Evolutionary conservation across 2,888 invertebrate species (phyloP).

Genomic region (Thyatira batis): DNA sequence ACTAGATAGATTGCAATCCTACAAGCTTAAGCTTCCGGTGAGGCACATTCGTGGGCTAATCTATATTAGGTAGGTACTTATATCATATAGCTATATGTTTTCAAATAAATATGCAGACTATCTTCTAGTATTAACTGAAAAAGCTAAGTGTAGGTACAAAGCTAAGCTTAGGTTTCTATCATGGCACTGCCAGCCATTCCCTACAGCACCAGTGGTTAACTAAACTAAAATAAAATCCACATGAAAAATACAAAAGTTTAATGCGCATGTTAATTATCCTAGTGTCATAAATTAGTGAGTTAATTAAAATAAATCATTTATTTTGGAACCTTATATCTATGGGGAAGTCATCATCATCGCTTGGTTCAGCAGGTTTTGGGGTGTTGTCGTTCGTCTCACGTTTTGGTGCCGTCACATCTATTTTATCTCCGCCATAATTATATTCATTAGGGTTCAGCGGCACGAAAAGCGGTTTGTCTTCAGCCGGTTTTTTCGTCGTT

Average conservation of each 20-base stretch:
- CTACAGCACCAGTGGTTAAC: too few relatives aligned
- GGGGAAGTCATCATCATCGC: slow-evolving; percentile 50
- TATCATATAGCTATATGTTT: too few relatives aligned
- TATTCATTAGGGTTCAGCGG: slow-evolving; percentile 59
- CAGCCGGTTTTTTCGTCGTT: slow-evolving; percentile 45
- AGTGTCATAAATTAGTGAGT: not conserved
- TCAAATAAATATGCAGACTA: too few relatives aligned
- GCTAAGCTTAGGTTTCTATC: too few relatives aligned
- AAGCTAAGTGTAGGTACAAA: too few relatives aligned
- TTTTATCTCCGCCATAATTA: slow-evolving; percentile 51
- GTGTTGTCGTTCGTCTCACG: slow-evolving; percentile 48
- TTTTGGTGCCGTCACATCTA: slow-evolving; percentile 59
- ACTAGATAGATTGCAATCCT: too few relatives aligned
- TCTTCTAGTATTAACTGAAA: too few relatives aligned
- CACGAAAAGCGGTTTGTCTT: slow-evolving; percentile 55
- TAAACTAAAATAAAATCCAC: slow-evolving; percentile 5
- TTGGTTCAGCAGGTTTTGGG: slow-evolving; percentile 30
- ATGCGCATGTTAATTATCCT: slow-evolving; percentile 4
- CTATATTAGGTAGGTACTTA: too few relatives aligned
- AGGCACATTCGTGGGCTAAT: too few relatives aligned
- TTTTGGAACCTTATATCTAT: slow-evolving; percentile 64
- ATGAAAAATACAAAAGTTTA: slow-evolving; percentile 13
- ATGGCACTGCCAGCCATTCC: too few relatives aligned
- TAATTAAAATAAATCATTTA: slow-evolving; percentile 19
- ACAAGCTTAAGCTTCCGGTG: too few relatives aligned